phyloP scores from a whole-genome alignment of 37 sponge, comb jelly and placozoan species.

The Petrosia ficiformis region DNA sequence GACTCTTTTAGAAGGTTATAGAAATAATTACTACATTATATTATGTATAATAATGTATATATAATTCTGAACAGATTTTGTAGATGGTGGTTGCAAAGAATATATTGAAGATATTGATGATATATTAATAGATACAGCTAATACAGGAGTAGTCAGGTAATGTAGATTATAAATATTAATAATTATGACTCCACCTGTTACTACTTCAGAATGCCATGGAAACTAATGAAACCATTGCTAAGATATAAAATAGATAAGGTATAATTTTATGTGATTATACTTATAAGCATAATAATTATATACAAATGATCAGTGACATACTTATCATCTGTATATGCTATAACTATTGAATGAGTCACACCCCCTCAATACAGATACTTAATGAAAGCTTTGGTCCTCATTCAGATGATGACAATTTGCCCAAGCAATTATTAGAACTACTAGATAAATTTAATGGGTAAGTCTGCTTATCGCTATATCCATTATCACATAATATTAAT shows the following conservation, averaged over 20 bases:
- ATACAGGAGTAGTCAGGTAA: slow-evolving; percentile 57
- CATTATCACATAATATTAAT: not conserved
- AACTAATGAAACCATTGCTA: slow-evolving; percentile 49
- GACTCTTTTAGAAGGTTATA: slow-evolving; percentile 37
- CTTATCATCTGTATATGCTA: too few relatives aligned
- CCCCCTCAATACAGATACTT: not conserved
- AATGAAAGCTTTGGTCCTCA: not conserved
- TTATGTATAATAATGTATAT: too few relatives aligned
- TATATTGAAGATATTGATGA: slow-evolving; percentile 42
- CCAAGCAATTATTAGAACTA: slow-evolving; percentile 26
- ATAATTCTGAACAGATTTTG: too few relatives aligned
- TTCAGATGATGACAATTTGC: slow-evolving; percentile 19
- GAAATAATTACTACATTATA: too few relatives aligned
- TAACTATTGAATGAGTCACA: not conserved
- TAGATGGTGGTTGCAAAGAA: not conserved
- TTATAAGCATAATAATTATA: too few relatives aligned
- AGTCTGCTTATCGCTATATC: not conserved
- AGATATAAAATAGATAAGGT: slow-evolving; percentile 45
- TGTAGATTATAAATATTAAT: not conserved
- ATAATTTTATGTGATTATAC: too few relatives aligned
- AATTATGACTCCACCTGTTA: not conserved
- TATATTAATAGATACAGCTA: slow-evolving; percentile 41
- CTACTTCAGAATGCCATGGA: slow-evolving; percentile 52
- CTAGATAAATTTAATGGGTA: slow-evolving; percentile 56
- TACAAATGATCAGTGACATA: too few relatives aligned